Evolutionary conservation across 2,113 vertebrate genomes (phyloP).

Genomic region (Oceanites oceanicus): DNA sequence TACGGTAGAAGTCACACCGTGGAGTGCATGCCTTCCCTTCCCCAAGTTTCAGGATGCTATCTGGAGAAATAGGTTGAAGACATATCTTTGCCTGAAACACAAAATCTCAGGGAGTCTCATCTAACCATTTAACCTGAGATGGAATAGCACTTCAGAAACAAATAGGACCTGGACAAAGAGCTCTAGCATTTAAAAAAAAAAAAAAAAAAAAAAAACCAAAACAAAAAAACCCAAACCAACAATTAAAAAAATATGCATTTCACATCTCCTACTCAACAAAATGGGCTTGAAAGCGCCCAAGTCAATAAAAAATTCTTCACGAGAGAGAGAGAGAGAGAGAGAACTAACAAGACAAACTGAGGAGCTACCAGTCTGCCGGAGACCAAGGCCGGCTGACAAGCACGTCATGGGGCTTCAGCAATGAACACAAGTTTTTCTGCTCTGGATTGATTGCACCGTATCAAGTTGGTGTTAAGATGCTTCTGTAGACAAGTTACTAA

Average conservation of each 20-base stretch:
- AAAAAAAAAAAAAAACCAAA: too few relatives aligned
- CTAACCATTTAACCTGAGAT: neutral
- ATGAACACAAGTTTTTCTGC: neutral
- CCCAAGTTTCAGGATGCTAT: fast-evolving
- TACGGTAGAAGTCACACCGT: fast-evolving
- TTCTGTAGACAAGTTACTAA: neutral
- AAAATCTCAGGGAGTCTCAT: neutral
- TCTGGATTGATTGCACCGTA: fast-evolving
- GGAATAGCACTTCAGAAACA: neutral
- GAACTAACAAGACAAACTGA: neutral
- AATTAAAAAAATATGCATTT: neutral
- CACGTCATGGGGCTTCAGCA: neutral
- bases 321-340: neutral
- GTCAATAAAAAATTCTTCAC: neutral
- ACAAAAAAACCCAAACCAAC: too few relatives aligned
- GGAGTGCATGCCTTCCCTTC: neutral
- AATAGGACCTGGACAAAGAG: neutral
- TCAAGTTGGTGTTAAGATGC: neutral
- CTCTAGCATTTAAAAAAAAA: neutral
- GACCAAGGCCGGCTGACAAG: neutral
- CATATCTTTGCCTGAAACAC: neutral
- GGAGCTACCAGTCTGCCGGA: neutral
- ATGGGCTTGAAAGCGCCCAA: neutral
- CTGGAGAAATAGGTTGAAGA: neutral
- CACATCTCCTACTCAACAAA: neutral